Percentiles rank a stretch among this genome's conserved stretches.
Evolutionary conservation across 2,797 vertebrate species (phyloP).

Genomic region (Lepidocolaptes lacrymiger): DNA sequence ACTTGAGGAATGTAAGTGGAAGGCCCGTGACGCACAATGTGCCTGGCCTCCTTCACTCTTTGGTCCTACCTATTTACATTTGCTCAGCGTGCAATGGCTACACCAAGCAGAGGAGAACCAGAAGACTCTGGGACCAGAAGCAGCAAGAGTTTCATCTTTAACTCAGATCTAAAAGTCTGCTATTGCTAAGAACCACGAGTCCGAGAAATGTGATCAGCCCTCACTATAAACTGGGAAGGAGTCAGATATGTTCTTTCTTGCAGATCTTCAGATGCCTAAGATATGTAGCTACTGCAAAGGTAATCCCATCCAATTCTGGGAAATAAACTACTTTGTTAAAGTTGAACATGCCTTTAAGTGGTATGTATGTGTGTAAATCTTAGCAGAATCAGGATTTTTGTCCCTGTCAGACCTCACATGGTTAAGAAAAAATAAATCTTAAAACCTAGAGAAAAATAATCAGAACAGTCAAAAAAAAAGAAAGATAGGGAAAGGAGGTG

Average conservation of each 20-base stretch:
- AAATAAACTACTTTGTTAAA: background rate
- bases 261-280: background rate
- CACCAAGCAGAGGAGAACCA: background rate
- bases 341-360: background rate
- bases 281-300: background rate
- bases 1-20: background rate
- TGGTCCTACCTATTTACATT: background rate
- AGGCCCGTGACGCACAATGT: background rate
- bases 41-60: background rate
- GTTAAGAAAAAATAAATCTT: background rate
- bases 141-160: background rate
- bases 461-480: background rate
- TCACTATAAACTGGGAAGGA: background rate
- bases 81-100: background rate
- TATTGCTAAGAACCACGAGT: background rate
- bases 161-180: background rate
- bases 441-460: background rate
- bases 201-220: background rate
- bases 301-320: background rate
- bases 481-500: background rate
- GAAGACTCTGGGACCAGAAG: background rate
- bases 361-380: background rate
- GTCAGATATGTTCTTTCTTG: background rate
- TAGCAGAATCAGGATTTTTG: background rate
- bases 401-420: background rate